Conservation (phyloP, 2,113 vertebrate genomes). For the Ceratotherium simum region DNA sequence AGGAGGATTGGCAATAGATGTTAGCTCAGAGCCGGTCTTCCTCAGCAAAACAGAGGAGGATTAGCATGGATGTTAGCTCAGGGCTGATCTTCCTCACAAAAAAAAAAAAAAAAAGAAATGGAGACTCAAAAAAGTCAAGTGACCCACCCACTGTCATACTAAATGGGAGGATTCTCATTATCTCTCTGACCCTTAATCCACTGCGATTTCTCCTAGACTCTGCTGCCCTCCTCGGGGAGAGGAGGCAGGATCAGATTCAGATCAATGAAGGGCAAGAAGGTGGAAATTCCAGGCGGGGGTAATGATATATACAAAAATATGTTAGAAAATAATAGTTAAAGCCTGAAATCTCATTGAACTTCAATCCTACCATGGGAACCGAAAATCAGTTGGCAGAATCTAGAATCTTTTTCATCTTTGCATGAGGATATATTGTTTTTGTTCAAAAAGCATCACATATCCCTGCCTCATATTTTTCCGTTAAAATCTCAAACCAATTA, state of each 20-base stretch:
- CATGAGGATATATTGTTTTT: not conserved
- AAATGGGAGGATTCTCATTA: not conserved
- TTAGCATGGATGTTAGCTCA: no score
- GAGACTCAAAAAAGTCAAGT: not conserved
- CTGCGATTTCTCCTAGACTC: not conserved
- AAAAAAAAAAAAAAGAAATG: not conserved
- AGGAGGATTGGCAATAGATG: no score
- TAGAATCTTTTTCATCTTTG: not conserved
- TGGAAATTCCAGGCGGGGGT: not conserved
- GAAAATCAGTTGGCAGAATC: slow-evolving; percentile 3
- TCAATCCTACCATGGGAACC: not conserved
- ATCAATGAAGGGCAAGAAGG: slow-evolving; percentile 1
- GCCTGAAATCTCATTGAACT: not conserved
- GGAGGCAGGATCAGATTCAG: not conserved
- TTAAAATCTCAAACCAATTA: slow-evolving; percentile 59
- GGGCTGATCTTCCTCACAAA: no score
- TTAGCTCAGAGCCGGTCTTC: no score
- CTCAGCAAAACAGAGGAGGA: no score
- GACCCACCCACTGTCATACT: not conserved
- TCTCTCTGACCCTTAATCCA: not conserved
- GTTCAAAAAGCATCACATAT: slow-evolving; percentile 19
- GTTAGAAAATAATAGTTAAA: not conserved
- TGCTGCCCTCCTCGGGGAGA: not conserved
- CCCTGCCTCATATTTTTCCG: not conserved
- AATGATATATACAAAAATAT: not conserved